Conservation (phyloP, 2,113 vertebrate genomes). For the Capricornis sumatraensis region DNA sequence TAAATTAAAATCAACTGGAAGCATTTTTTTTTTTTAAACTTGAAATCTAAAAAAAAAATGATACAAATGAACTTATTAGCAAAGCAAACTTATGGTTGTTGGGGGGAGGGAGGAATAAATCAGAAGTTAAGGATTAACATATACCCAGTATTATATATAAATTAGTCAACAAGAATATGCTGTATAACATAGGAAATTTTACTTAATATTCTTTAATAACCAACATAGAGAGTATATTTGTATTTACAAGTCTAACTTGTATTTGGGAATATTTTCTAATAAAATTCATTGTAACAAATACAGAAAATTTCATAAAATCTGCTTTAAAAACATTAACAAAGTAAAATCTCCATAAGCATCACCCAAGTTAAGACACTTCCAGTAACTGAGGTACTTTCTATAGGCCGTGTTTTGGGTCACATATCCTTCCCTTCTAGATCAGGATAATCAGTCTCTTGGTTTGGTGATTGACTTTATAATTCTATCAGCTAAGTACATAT, state of each 20-base stretch:
- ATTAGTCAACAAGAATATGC: not conserved
- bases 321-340: not conserved
- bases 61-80: not conserved
- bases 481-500: not conserved
- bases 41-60: not conserved
- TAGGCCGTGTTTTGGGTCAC: not conserved
- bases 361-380: not conserved
- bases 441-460: not conserved
- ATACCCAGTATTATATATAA: not conserved
- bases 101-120: not conserved
- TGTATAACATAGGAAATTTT: not conserved
- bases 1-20: not conserved
- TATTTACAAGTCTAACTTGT: not conserved
- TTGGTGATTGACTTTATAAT: not conserved
- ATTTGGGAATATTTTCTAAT: not conserved
- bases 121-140: not conserved
- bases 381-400: not conserved
- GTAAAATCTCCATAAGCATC: not conserved
- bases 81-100: not conserved
- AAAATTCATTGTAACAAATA: not conserved
- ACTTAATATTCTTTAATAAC: not conserved
- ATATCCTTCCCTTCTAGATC: accelerated
- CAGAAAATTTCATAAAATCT: not conserved
- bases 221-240: not conserved
- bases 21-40: not conserved